Evolutionary conservation across 2,888 invertebrate genomes (phyloP), one percentile per base, ranked within the genome.

Genomic region (Drosophila anomalipes): DNA sequence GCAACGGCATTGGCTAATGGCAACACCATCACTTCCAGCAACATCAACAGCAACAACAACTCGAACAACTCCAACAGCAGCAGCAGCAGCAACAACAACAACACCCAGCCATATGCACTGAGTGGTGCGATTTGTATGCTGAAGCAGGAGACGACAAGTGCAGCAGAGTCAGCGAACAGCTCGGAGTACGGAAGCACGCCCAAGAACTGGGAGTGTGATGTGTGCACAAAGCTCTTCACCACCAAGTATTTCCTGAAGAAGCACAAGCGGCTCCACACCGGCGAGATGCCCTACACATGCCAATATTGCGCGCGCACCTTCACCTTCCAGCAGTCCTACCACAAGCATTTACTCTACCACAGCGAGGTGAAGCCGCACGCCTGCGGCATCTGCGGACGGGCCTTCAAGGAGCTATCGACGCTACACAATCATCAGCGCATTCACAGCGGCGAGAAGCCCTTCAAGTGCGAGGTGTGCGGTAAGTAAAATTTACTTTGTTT

Each of bases 211-310:
- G 96, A 96, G 91, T 97, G 97, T 91, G 97, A 97, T 89, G 95
- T 97, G 53, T 97, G 97, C 93, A 95, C 95, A 66, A 97, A 97
- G 94, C 95, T 95, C 93, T 97, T 97, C 91, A 97, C 97, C 0
- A 97, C 97, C 2, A 97, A 97, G 93, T 97, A 97, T 94, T 97
- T 97, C 91, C 94, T 97, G 80, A 97, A 97, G 93, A 97, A 97
- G 93, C 97, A 97, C 92, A 97, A 97, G 93, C 95, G 97, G 81
- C 94, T 97, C 72, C 97, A 97, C 93, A 97, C 97, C 93, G 97
- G 97, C 70, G 97, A 97, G 94, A 97, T 97, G 95, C 97, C 97
- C 0, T 97, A 97, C 91, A 96, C 96, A 30, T 97, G 97, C 91
- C 94, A 95, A 57, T 95, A 96, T 82, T 97, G 97, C 91, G 96